phyloP scores from a whole-genome alignment of 2,797 vertebrate genomes.

The Tokudaia muenninki region DNA sequence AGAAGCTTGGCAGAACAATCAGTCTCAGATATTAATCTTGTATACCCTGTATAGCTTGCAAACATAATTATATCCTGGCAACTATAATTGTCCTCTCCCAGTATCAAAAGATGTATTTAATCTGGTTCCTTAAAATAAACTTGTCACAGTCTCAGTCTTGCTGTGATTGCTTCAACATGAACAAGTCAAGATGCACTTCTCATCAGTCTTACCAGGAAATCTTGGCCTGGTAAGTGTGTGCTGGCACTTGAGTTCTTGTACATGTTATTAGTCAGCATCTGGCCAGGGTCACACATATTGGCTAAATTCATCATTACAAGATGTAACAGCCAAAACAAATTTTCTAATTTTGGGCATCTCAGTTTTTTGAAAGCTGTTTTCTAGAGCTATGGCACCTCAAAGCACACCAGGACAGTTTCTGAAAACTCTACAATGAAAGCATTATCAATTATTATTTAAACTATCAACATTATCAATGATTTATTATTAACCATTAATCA shows the following conservation, averaged over 20 bases:
- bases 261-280: neutral
- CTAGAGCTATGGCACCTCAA: neutral
- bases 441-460: neutral
- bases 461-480: neutral
- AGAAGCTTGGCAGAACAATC: neutral
- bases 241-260: neutral
- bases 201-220: neutral
- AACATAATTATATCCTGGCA: neutral
- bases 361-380: neutral
- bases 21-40: neutral
- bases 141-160: neutral
- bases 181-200: neutral
- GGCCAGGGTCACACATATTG: neutral
- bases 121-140: neutral
- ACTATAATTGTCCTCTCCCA: neutral
- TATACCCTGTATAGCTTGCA: neutral
- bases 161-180: neutral
- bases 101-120: neutral
- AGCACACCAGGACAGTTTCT: neutral
- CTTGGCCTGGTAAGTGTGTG: neutral
- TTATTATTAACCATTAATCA: neutral
- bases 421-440: neutral
- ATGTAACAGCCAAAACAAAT: neutral
- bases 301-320: neutral
- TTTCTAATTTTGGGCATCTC: neutral